These are phyloP conservation scores for Aphelenchoides avenae DNA, from an alignment of 1,140 invertebrate genomes.

Conservation along the genomic window DNA sequence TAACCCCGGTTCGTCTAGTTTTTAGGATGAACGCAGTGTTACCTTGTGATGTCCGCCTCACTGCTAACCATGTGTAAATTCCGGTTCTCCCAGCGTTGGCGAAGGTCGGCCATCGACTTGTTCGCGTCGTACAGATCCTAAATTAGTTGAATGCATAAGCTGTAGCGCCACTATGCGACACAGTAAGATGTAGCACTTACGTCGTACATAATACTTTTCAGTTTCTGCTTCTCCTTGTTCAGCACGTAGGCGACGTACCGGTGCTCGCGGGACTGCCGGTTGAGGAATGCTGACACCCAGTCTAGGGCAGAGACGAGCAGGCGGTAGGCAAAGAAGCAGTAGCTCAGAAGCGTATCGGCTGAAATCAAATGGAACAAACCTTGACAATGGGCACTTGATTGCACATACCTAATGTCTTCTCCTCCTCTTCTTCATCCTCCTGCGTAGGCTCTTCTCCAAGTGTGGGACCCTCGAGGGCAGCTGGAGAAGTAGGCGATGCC, in stretches of 20 bases:
- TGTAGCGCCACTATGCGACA: neutral
- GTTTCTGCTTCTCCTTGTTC: constrained; percentile 51
- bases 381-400: neutral
- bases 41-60: constrained; percentile 46
- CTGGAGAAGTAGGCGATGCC: too few relatives aligned
- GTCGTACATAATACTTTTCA: constrained; percentile 48
- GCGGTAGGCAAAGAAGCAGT: constrained; percentile 35
- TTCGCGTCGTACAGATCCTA: constrained; percentile 44
- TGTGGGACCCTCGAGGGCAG: too few relatives aligned
- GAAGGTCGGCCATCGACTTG: constrained; percentile 35
- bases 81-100: constrained; percentile 38
- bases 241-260: constrained; percentile 56
- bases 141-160: constrained; percentile 21
- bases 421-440: constrained; percentile 23
- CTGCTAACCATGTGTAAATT: constrained; percentile 49
- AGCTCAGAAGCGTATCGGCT: constrained; percentile 18
- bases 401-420: constrained; percentile 11
- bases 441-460: neutral
- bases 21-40: neutral
- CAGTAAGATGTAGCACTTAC: constrained; percentile 24
- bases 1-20: constrained; percentile 1
- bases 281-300: constrained; percentile 48
- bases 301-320: constrained; percentile 32
- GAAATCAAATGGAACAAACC: constrained; percentile 1
- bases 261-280: constrained; percentile 52